Base-by-base conservation (phyloP, 2,888 invertebrate genomes). In the Microplitis manilae region DNA sequence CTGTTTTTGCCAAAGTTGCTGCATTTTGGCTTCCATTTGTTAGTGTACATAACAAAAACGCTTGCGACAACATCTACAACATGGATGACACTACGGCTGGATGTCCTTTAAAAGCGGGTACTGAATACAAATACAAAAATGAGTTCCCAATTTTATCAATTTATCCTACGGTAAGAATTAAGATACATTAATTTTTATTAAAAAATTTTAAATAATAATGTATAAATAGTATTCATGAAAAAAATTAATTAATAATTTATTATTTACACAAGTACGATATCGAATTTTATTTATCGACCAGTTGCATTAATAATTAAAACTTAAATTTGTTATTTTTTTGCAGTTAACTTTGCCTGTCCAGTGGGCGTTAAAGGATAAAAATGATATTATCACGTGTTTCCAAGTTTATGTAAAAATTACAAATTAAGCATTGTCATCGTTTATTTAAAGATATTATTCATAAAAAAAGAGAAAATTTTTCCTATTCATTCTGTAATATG, bases 11-110 rank as follows among this genome's bases (percentile, higher is more conserved):
- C 0, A 90, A 91, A 0, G 91, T 96, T 17, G 86, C 92, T 1
- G 93, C 93, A 0, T 86, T 95, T 0, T 91, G 92, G 0, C 85
- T 96, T 72, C 96, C 96, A 0, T 96, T 96, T 87, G 86, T 95
- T 8, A 96, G 96, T 7, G 95, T 95, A 13, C 94, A 96, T 86
- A 94, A 94, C 9, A 91, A 90, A 38, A 91, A 92, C 72, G 93
- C 95, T 41, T 96, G 96, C 84, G 90, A 91, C 30, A 92, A 93
- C 81, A 89, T 96, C 69, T 94, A 89, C 84, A 88, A 87, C 0
- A 87, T 87, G 0, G 91, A 92, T 78, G 94, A 93, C 0, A 92
- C 92, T 0, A 90, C 93, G 84, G 92, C 91, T 1, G 87, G 92
- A 1, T 96, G 96, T 80, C 94, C 96, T 0, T 89, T 96, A 68